These are phyloP conservation scores for Pseudonaja textilis DNA, from an alignment of 2,113 vertebrate species.

Conservation along the genomic window DNA sequence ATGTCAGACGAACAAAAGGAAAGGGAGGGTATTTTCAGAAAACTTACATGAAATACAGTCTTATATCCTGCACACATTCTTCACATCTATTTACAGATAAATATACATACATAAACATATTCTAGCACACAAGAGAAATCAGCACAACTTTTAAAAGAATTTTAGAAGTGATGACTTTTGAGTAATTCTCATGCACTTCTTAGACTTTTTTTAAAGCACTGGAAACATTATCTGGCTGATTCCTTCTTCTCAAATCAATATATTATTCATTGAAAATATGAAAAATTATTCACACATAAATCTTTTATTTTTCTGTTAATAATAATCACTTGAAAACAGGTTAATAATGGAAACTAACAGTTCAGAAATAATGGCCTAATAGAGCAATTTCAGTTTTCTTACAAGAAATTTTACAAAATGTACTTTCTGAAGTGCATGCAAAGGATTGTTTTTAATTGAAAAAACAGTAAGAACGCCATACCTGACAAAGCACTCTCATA, in stretches of 20 bases:
- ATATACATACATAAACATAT: background rate
- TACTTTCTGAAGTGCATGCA: slow-evolving; percentile 23
- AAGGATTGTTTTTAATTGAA: slow-evolving; percentile 35
- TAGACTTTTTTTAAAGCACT: background rate
- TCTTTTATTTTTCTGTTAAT: background rate
- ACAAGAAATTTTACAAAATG: slow-evolving; percentile 34
- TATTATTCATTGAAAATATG: background rate
- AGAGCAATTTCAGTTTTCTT: slow-evolving; percentile 33
- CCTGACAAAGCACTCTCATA: slow-evolving; percentile 99
- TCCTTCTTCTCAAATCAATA: background rate
- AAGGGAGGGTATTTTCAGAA: background rate
- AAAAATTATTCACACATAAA: background rate
- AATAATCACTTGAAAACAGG: background rate
- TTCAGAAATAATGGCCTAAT: background rate
- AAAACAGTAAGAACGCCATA: slow-evolving; percentile 84
- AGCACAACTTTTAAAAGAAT: background rate
- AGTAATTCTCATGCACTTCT: too few species aligned
- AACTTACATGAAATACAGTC: background rate
- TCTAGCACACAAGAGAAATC: background rate
- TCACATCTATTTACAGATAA: background rate
- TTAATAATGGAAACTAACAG: slow-evolving; percentile 12
- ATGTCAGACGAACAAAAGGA: background rate
- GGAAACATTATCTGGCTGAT: background rate
- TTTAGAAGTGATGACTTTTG: background rate
- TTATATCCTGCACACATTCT: background rate